Evolutionary conservation across 1,140 invertebrate genomes (phyloP), one percentile per base, ranked within the genome.

Genomic region (Hydropsyche tenuis): DNA sequence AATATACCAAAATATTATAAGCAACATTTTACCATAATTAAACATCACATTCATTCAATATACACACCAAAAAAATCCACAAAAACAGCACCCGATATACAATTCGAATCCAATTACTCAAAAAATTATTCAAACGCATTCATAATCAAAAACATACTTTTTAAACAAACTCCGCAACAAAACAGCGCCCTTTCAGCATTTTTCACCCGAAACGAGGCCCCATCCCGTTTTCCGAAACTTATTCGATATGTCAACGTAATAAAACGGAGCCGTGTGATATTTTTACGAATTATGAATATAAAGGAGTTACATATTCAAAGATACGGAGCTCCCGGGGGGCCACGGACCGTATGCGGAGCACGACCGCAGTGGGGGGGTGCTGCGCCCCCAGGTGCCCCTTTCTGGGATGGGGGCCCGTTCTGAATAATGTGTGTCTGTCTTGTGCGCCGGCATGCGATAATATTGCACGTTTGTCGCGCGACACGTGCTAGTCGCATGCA

Each of bases 231-330:
- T 48, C 45, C 30, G 65, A 70, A 56, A 70, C 46, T 70, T 60
- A 27, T 70, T 70, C 68, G 68, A 70, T 68, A 48, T 43, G 65
- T 51, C 46, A 43, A 68, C 68, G 68, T 70, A 56, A 56, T 70
- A 70, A 56, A 56, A 70, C 27, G 68, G 23, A 46, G 48, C 68
- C 42, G 68, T 70, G 68, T 70, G 68, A 70, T 70, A 70, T 70
- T 70, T 70, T 70, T 70, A 70, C 68, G 68, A 70, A 70, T 70
- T 70, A 70, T 70, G 68, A 70, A 70, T 70, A 70, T 70, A 70
- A 70, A 70, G 48, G 68, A 70, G 68, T 45, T 68, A 43, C 65
- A 43, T 60, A 48, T 48, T 68, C 43, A 27, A 48, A 27, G 22
- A 68, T 68, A 45, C 65, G 65, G 65, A 18, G 27, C 27, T n/a